Base-by-base conservation (phyloP, 2,113 vertebrate genomes). In the Pipra filicauda region DNA sequence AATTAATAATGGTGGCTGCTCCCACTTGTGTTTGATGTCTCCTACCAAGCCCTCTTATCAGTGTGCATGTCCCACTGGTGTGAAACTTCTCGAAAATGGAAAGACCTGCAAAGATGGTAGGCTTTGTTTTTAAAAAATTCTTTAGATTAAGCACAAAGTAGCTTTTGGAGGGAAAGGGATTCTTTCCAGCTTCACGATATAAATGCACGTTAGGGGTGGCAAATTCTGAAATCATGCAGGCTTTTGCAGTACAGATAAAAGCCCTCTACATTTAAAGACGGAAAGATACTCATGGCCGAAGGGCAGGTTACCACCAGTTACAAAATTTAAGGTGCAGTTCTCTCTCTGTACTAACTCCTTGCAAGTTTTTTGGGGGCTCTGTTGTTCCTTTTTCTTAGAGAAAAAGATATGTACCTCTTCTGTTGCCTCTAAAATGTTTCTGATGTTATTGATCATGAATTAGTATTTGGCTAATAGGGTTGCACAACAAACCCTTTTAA, bases 1-100 rank as follows among this genome's bases (percentile, higher is more conserved):
- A 59, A 92, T 97, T 97, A 97, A 98, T 95, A 99, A 99, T 55
- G 99, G 99, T 73, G 99, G 99, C 75, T 99, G 99, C 97, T 99
- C 99, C 85, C 99, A 99, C 95, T 98, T 99, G 93, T 99, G 99
- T 96, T 98, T 99, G 96, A 98, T 99, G 97, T 99, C 99, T 61
- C 99, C 99, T 22, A 76, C 96, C 86, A 97, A 98, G 94, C 98
- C 99, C 19, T 99, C 97, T 97, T 99, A 98, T 94, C 98, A 98
- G 91, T 99, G 99, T 93, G 99, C 99, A 85, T 99, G 99, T 97
- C 99, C 99, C 85, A 99, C 99, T 15, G 99, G 99, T 27, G 99
- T 99, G 85, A 99, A 98, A 96, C 98, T 99, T 88, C 98, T 99
- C 85, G 98, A 98, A 84, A 98, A 99, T 96, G 98, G 98, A 85